These are phyloP conservation scores for Scaptomyza polygonia DNA, from an alignment of 2,888 invertebrate genomes.

Conservation along the genomic window DNA sequence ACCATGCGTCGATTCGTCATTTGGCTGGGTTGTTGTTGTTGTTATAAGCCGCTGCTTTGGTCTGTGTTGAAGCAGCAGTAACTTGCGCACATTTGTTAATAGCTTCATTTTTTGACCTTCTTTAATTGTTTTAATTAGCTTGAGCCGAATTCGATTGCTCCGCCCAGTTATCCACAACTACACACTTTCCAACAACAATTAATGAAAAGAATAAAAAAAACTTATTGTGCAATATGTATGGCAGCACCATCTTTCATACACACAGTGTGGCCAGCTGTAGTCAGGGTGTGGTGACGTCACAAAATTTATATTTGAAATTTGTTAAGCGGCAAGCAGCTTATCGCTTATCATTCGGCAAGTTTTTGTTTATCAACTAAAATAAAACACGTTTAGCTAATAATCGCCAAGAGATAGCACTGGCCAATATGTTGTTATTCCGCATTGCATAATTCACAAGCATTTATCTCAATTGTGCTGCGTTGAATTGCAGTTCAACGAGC, in stretches of 20 bases:
- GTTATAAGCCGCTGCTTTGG: conserved; percentile 48
- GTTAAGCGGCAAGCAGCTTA: conserved; percentile 1
- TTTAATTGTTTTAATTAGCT: conserved; percentile 46
- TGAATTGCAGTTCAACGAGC: conserved; percentile 8
- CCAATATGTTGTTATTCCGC: conserved; percentile 6
- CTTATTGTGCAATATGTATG: conserved; percentile 52
- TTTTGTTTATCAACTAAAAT: conserved; percentile 13
- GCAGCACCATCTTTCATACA: conserved; percentile 23
- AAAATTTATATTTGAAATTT: conserved; percentile 4
- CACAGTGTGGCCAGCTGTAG: conserved; percentile 29
- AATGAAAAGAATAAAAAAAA: conserved; percentile 20
- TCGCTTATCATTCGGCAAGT: conserved; percentile 8
- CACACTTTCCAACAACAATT: conserved; percentile 48
- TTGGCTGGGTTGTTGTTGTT: conserved; percentile 35
- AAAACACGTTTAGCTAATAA: conserved; percentile 11
- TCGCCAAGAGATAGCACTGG: conserved; percentile 15
- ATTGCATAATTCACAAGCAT: conserved; percentile 22
- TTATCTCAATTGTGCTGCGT: conserved; percentile 35
- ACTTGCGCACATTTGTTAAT: conserved; percentile 48
- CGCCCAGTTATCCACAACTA: conserved; percentile 27
- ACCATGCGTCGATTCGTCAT: conserved; percentile 22
- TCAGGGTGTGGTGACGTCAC: conserved; percentile 32
- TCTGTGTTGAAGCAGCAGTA: conserved; percentile 40
- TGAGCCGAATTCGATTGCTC: background rate
- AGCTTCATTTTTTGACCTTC: conserved; percentile 56